Conservation (phyloP, 1,140 invertebrate genomes). For the Hypothenemus hampei region DNA sequence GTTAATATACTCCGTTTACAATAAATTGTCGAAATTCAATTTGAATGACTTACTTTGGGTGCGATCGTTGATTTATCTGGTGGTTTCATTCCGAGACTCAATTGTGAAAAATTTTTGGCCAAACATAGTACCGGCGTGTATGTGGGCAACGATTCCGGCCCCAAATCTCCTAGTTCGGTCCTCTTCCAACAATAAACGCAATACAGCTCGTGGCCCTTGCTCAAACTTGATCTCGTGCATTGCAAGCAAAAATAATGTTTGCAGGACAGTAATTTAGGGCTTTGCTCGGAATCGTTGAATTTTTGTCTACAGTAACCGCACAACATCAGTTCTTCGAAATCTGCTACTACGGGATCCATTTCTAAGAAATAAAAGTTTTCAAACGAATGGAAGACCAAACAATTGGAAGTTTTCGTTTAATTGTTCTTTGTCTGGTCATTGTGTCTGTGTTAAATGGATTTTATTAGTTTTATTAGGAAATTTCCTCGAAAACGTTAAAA, state of each 20-base stretch:
- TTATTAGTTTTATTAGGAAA: not conserved
- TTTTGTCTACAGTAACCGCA: constrained; percentile 36
- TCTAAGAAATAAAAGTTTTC: constrained; percentile 29
- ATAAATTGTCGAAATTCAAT: not conserved
- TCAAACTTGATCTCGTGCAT: constrained; percentile 61
- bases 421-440: not conserved
- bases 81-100: constrained; percentile 49
- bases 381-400: not conserved
- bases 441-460: not conserved
- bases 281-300: constrained; percentile 54
- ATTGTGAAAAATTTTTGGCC: constrained; percentile 54
- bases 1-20: too few relatives aligned
- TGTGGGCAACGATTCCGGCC: constrained; percentile 61
- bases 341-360: constrained; percentile 58
- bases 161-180: constrained; percentile 56
- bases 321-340: constrained; percentile 33
- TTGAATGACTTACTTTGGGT: constrained; percentile 12
- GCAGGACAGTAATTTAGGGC: constrained; percentile 68
- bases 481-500: too few relatives aligned
- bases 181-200: constrained; percentile 67
- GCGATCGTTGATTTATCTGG: constrained; percentile 39
- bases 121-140: constrained; percentile 59
- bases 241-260: constrained; percentile 71
- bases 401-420: not conserved
- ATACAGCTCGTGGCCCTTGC: constrained; percentile 58